Evolutionary conservation across 2,797 vertebrate genomes (phyloP), one percentile per base, ranked within the genome.

Genomic region (Ciconia nigra): DNA sequence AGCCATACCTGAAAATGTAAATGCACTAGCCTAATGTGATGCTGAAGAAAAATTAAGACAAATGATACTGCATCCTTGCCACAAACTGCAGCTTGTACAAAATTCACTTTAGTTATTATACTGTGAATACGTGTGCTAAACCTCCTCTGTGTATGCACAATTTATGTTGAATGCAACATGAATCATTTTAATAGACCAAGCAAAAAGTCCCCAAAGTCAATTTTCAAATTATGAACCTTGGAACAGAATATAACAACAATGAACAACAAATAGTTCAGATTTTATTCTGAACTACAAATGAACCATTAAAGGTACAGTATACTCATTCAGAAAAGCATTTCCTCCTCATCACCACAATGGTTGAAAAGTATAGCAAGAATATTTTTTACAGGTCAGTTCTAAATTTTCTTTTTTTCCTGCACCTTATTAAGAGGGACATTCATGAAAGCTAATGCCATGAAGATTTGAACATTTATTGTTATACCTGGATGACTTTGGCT

Each of bases 151-250:
- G 98, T 98, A 99, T 98, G 98, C 98, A 99, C 99, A 99, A 99
- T 98, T 99, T 98, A 98, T 98, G 98, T 98, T 98, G 98, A 99
- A 98, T 99, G 98, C 98, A 98, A 98, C 98, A 99, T 99, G 98
- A 99, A 99, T 99, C 99, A 99, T 98, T 99, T 98, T 99, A 99
- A 99, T 99, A 99, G 99, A 99, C 98, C 94, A 93, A 98, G 98
- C 98, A 98, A 98, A 98, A 98, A 98, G 98, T 98, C 98, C 99
- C 99, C 98, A 98, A 98, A 98, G 98, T 98, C 98, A 98, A 98
- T 98, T 98, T 99, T 99, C 98, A 98, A 98, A 98, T 98, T 98
- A 98, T 98, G 98, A 98, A 98, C 98, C 98, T 98, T 98, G 98
- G 98, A 98, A 98, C 96, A 93, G 97, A 98, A 98, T 98, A 96